Evolutionary conservation across 2,797 vertebrate species (phyloP).

Genomic region (Sitta carolinensis): DNA sequence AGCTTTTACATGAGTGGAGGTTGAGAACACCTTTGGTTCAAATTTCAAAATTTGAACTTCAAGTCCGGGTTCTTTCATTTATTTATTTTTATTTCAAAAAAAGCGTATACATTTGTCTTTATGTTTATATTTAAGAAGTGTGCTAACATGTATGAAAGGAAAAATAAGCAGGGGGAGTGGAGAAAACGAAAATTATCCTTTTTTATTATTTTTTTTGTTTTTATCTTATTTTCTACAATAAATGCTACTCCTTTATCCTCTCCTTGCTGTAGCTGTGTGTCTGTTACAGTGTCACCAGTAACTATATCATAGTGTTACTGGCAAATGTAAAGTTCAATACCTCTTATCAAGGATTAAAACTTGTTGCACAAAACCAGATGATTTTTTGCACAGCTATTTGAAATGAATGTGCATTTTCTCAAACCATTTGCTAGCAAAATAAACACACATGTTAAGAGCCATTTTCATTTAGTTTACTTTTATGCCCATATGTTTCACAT

Average conservation of each 20-base stretch:
- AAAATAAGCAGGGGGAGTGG: neutral
- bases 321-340: neutral
- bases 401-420: neutral
- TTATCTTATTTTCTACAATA: neutral
- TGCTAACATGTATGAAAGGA: neutral
- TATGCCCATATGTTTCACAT: neutral
- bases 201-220: neutral
- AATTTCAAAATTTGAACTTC: neutral
- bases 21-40: neutral
- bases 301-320: neutral
- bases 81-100: neutral
- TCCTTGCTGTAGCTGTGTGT: neutral
- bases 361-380: neutral
- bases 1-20: neutral
- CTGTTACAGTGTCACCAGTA: neutral
- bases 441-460: neutral
- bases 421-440: neutral
- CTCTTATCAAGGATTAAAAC: neutral
- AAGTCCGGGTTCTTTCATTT: neutral
- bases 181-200: neutral
- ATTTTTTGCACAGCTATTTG: neutral
- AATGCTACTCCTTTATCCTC: neutral
- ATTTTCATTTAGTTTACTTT: neutral
- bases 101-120: neutral
- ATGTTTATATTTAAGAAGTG: accelerated